Conservation (phyloP, 1,140 invertebrate genomes). For the Agrilus planipennis region DNA sequence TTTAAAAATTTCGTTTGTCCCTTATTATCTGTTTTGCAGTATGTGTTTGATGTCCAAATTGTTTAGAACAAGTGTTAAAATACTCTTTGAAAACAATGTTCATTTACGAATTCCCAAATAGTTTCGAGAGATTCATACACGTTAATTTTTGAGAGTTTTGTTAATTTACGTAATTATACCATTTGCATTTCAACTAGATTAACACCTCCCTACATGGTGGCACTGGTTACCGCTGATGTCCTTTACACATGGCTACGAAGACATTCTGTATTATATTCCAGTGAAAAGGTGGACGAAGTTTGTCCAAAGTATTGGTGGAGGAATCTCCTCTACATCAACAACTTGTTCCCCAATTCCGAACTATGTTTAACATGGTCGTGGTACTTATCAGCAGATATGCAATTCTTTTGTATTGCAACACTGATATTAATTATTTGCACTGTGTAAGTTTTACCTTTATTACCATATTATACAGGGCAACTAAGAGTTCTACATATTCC, state of each 20-base stretch:
- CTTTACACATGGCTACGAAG: slow-evolving; percentile 37
- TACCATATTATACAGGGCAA: too few relatives aligned
- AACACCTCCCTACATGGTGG: slow-evolving; percentile 42
- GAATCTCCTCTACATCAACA: slow-evolving; percentile 51
- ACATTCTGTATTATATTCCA: slow-evolving; percentile 37
- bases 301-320: slow-evolving; percentile 52
- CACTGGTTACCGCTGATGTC: slow-evolving; percentile 39
- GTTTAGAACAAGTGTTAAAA: too few relatives aligned
- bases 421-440: slow-evolving; percentile 41
- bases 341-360: slow-evolving; percentile 39
- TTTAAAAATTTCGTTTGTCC: too few relatives aligned
- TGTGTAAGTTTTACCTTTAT: slow-evolving; percentile 40
- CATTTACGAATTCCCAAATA: too few relatives aligned
- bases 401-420: slow-evolving; percentile 52
- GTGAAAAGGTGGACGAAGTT: slow-evolving; percentile 35
- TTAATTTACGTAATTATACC: slow-evolving; percentile 4
- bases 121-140: too few relatives aligned
- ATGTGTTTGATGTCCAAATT: too few relatives aligned
- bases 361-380: slow-evolving; percentile 69
- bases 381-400: slow-evolving; percentile 74
- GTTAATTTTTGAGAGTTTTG: too few relatives aligned
- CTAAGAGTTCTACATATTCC: too few relatives aligned
- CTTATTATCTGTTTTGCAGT: too few relatives aligned
- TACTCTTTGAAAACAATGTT: too few relatives aligned
- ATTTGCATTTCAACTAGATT: slow-evolving; percentile 30